These are phyloP conservation scores for Trachemys scripta DNA, from an alignment of 2,113 vertebrate species.

Conservation along the genomic window DNA sequence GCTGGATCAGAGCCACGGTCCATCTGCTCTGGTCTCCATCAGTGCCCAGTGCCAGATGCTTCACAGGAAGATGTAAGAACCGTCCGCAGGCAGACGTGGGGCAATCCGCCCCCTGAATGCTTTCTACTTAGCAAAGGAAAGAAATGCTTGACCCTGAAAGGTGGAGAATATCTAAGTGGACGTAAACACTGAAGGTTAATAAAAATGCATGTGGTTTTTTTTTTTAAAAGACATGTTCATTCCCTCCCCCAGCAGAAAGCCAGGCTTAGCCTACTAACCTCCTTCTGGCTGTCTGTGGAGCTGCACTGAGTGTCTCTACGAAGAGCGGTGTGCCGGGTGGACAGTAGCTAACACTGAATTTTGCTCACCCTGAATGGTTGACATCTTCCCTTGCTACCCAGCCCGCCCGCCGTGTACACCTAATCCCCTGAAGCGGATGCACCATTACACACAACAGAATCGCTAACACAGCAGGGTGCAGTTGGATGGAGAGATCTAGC, in stretches of 20 bases:
- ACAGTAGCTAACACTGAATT: not conserved
- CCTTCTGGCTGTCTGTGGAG: not conserved
- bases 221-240: not conserved
- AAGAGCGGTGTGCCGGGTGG: not conserved
- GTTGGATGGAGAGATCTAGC: not conserved
- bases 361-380: too few relatives aligned
- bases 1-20: not conserved
- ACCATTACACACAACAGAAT: not conserved
- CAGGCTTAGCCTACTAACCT: not conserved
- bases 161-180: not conserved
- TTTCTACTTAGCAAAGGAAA: not conserved
- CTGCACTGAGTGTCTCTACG: not conserved
- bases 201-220: not conserved
- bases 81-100: not conserved
- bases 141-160: not conserved
- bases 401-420: not conserved
- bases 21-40: not conserved
- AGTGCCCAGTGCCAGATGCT: not conserved
- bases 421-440: not conserved
- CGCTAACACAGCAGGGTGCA: not conserved
- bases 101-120: too few relatives aligned
- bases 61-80: not conserved
- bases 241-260: not conserved
- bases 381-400: not conserved
- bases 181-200: fast-evolving